Base-by-base conservation (phyloP, 2,888 invertebrate species). In the Macropis europaea region DNA sequence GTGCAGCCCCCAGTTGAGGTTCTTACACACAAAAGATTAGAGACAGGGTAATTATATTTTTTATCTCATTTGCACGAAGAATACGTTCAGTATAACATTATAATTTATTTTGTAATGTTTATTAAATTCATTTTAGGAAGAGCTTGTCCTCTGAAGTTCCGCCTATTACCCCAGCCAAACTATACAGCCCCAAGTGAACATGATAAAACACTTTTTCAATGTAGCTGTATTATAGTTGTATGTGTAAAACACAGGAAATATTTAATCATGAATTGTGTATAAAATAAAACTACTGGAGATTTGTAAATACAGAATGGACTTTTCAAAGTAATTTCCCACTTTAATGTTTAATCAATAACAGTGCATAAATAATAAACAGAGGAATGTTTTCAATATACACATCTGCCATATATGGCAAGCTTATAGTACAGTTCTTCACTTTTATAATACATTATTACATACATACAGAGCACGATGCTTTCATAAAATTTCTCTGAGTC, bases 1-100 rank as follows among this genome's bases (percentile, higher is more conserved):
- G 95, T 96, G 2, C 79, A 89, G 9, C 96, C 95, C 1, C 96
- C 97, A 0, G 59, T 91, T 38, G 90, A 93, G 47, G 83, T 95
- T 26, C 91, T 90, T 11, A 83, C 87, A 67, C 81, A 87, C 30
- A 86, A 91, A 53, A 89, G 90, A 76, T 87, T 92, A 56, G 87
- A 89, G 63, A 86, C 90, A 38, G 91, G 91, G 80, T 91, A 91
- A 84, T 90, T 90, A 91, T 91, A 36, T 30, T 86, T 85, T 48
- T 28, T 38, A 24, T 34, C 40, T 53, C 9, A 24, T 6, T 11
- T 15, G 2, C 7, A 28, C n/a, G 1, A 5, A 17, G 15, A 43
- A 26, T 28, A n/a, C 1, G 3, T 7, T 9, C 38, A 28, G 28
- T 7, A 19, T 34, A 2, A 6, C 5, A 13, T 5, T 3, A 0